Percentiles rank a stretch among this genome's conserved stretches.
Evolutionary conservation across 2,888 invertebrate genomes (phyloP).

Genomic region (Cosmia trapezina): DNA sequence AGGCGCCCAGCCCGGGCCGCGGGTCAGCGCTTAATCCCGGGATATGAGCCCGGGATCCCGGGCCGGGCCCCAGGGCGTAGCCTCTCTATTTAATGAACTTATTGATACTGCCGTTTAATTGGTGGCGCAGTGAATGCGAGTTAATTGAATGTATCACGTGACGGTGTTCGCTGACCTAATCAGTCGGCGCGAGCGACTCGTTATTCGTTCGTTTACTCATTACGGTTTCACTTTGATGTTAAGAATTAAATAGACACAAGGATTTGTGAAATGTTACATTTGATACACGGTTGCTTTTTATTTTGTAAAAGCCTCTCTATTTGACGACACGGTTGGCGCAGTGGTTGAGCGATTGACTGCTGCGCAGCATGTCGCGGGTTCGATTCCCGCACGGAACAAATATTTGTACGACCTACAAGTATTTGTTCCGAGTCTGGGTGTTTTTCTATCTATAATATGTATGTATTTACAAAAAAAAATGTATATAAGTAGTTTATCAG

Average conservation of each 20-base stretch:
- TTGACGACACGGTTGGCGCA: too few relatives aligned
- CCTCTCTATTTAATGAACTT: slow-evolving; percentile 47
- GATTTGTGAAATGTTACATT: not conserved
- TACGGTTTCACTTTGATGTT: slow-evolving; percentile 5
- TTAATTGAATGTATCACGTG: slow-evolving; percentile 40
- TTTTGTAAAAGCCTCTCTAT: not conserved
- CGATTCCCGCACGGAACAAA: too few relatives aligned
- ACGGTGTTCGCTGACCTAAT: slow-evolving; percentile 26
- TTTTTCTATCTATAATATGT: too few relatives aligned
- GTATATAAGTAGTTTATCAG: too few relatives aligned
- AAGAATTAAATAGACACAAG: slow-evolving; percentile 7
- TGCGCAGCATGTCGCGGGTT: too few relatives aligned
- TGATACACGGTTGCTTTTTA: not conserved
- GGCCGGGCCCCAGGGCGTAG: slow-evolving; percentile 13
- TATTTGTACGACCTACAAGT: too few relatives aligned
- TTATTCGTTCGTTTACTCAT: slow-evolving; percentile 14
- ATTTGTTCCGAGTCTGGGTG: too few relatives aligned
- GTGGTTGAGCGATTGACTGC: too few relatives aligned
- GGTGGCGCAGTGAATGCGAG: slow-evolving; percentile 25
- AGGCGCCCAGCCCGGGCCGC: slow-evolving; percentile 15
- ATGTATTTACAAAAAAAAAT: too few relatives aligned
- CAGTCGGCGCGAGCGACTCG: not conserved
- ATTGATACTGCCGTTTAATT: slow-evolving; percentile 41
- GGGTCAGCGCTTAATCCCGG: slow-evolving; percentile 56
- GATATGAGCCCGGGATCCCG: slow-evolving; percentile 40